These are phyloP conservation scores for Ichneumoninae sp. DNA, from an alignment of 2,888 invertebrate species.

Conservation along the genomic window DNA sequence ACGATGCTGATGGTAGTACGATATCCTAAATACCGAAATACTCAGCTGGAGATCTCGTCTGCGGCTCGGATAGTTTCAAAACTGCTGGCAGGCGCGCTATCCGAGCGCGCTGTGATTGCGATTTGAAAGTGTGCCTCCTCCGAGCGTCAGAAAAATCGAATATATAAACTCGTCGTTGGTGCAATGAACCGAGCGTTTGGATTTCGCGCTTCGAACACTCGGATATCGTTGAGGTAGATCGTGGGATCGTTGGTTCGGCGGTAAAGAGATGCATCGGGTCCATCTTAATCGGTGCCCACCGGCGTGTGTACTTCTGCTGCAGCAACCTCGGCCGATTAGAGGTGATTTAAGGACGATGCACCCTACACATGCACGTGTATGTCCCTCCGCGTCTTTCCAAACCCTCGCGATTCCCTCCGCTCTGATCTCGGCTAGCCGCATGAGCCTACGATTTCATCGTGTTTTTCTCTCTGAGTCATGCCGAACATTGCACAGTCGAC, in stretches of 20 bases:
- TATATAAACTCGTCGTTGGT: conserved; percentile 15
- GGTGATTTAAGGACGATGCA: conserved; percentile 51
- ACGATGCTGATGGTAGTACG: background rate
- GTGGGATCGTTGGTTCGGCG: conserved; percentile 56
- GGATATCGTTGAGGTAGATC: conserved; percentile 61
- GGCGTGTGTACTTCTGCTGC: conserved; percentile 24
- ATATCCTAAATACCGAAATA: conserved; percentile 32
- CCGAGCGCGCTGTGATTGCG: conserved; percentile 21
- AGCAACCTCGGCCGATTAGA: conserved; percentile 37
- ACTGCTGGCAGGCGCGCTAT: conserved; percentile 19
- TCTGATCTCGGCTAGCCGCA: conserved; percentile 33
- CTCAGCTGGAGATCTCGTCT: conserved; percentile 21
- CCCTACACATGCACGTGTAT: background rate
- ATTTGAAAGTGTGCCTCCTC: conserved; percentile 48
- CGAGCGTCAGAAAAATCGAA: conserved; percentile 10
- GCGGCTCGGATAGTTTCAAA: conserved; percentile 6
- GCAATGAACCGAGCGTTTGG: conserved; percentile 34
- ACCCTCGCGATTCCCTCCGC: conserved; percentile 11
- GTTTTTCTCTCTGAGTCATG: conserved; percentile 36
- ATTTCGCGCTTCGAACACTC: conserved; percentile 36
- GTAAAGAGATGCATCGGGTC: conserved; percentile 54
- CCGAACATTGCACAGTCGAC: conserved; percentile 30
- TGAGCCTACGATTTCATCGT: conserved; percentile 27
- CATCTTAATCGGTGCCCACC: conserved; percentile 58
- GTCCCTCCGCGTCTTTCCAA: conserved; percentile 9